These are phyloP conservation scores for Acanthococcus lagerstroemiae DNA, from an alignment of 2,888 invertebrate species.

Conservation along the genomic window DNA sequence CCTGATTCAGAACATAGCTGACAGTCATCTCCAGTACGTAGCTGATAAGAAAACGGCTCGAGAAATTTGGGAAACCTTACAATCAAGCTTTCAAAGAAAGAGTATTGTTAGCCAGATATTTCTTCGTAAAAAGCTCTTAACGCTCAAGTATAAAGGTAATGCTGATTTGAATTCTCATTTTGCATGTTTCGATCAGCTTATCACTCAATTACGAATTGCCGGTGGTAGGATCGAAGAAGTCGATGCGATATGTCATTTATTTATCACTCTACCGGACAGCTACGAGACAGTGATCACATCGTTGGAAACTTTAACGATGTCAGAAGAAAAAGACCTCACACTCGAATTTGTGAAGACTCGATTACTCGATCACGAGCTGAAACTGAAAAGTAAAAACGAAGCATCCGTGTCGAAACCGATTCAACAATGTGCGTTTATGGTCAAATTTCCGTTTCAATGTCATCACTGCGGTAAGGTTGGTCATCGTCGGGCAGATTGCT, in stretches of 20 bases:
- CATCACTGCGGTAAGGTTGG: no score
- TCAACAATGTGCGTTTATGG: no score
- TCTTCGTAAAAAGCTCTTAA: no score
- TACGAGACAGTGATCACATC: background rate
- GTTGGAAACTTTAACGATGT: background rate
- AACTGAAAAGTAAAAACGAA: background rate
- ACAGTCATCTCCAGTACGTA: no score
- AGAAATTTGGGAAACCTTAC: background rate
- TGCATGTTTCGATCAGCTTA: background rate
- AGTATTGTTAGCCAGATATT: conserved; percentile 2
- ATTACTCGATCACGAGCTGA: background rate
- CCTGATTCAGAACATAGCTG: no score
- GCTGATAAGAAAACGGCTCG: background rate
- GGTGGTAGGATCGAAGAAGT: background rate
- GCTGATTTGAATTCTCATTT: background rate
- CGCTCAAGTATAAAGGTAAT: no score
- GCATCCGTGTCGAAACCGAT: no score
- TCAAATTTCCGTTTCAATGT: no score
- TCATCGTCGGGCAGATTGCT: no score
- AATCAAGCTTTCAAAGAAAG: background rate
- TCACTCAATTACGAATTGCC: background rate
- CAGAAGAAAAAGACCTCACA: background rate
- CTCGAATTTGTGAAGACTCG: conserved; percentile 1
- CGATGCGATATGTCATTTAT: background rate
- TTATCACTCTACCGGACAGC: background rate